These are phyloP conservation scores for Thoracochromis brauschi DNA, from an alignment of 2,113 vertebrate species.

Conservation along the genomic window DNA sequence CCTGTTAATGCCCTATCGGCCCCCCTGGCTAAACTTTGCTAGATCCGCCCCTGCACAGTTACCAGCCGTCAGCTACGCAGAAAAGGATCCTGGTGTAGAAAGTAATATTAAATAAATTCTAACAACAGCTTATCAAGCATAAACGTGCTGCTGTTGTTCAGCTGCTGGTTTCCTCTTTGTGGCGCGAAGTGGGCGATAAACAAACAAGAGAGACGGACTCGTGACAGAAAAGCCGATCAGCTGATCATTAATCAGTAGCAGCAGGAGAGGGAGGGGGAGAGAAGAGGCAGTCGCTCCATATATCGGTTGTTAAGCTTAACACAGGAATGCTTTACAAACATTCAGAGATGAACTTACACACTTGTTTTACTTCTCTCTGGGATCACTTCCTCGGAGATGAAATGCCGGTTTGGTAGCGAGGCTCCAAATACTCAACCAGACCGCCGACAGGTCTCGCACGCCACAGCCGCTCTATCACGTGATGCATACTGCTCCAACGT, in stretches of 20 bases:
- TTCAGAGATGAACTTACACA: not conserved
- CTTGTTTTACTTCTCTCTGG: not conserved
- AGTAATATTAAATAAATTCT: no score
- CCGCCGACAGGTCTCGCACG: not conserved
- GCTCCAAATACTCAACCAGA: not conserved
- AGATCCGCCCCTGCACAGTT: no score
- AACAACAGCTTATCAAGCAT: no score
- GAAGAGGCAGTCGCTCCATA: not conserved
- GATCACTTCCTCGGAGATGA: fast-evolving
- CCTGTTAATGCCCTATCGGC: no score
- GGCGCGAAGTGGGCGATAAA: fast-evolving
- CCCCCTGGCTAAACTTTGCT: no score
- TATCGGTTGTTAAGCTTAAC: not conserved
- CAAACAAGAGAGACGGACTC: fast-evolving
- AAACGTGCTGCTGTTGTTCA: no score
- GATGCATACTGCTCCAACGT: not conserved
- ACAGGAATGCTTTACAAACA: fast-evolving
- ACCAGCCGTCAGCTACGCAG: no score
- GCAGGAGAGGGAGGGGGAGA: not conserved
- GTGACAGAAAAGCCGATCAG: fast-evolving
- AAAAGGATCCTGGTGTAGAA: fast-evolving
- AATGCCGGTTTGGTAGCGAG: not conserved
- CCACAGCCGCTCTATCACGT: not conserved
- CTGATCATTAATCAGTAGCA: not conserved
- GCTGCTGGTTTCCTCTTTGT: fast-evolving